Evolutionary conservation across 1,140 invertebrate species (phyloP).

Genomic region (Zaprionus davidi): DNA sequence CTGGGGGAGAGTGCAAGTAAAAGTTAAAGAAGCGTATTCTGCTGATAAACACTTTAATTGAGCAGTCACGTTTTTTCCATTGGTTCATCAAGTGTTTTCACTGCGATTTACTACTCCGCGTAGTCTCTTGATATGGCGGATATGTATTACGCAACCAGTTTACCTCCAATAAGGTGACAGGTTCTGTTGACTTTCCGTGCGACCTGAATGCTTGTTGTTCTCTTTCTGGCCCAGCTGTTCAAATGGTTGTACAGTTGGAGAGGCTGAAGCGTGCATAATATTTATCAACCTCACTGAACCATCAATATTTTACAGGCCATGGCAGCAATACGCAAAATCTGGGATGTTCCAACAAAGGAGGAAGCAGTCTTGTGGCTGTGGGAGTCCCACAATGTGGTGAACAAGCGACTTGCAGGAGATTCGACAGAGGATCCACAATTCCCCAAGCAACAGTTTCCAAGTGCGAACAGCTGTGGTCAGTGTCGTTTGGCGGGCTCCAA

Average conservation of each 20-base stretch:
- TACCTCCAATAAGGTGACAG: neutral
- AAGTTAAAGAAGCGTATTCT: slow-evolving; percentile 1
- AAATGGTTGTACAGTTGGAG: slow-evolving; percentile 32
- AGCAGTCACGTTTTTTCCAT: slow-evolving; percentile 13
- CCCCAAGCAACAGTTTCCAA: slow-evolving; percentile 96
- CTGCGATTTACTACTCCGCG: neutral
- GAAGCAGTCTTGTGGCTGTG: slow-evolving; percentile 97
- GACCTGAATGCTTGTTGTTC: slow-evolving; percentile 2
- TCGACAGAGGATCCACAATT: slow-evolving; percentile 94
- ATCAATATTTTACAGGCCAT: slow-evolving; percentile 86
- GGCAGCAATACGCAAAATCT: slow-evolving; percentile 88
- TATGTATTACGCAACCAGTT: slow-evolving; percentile 16
- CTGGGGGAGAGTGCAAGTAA: slow-evolving; percentile 1
- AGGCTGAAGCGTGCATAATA: neutral
- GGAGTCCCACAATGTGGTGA: slow-evolving; percentile 97
- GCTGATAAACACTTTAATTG: slow-evolving; percentile 42
- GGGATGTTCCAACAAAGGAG: slow-evolving; percentile 88
- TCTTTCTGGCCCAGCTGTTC: slow-evolving; percentile 46
- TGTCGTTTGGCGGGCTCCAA: slow-evolving; percentile 86
- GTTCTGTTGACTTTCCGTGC: slow-evolving; percentile 2
- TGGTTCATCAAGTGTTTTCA: slow-evolving; percentile 4
- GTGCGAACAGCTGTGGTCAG: slow-evolving; percentile 87
- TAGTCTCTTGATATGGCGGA: neutral
- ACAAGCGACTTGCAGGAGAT: slow-evolving; percentile 93
- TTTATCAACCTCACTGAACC: neutral